Evolutionary conservation across 2,113 vertebrate genomes (phyloP).

Genomic region (Arizona elegans): DNA sequence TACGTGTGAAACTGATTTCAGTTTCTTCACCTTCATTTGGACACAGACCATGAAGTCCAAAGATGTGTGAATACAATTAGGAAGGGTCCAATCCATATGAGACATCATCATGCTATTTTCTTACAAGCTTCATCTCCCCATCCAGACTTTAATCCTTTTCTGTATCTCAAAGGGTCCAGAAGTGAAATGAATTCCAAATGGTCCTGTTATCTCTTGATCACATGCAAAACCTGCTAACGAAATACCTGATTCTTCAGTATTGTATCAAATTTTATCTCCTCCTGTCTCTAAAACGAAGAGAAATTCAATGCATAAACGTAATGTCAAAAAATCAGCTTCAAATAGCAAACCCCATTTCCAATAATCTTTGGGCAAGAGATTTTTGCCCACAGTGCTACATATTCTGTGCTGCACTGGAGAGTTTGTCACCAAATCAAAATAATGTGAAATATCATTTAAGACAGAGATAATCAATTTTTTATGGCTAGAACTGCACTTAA

Average conservation of each 20-base stretch:
- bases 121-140: not conserved
- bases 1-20: slow-evolving; percentile 25
- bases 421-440: not conserved
- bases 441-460: not conserved
- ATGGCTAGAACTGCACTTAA: not conserved
- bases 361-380: not conserved
- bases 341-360: not conserved
- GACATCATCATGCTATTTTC: not conserved
- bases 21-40: slow-evolving; percentile 8
- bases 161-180: not conserved
- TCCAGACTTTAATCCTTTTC: not conserved
- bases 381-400: not conserved
- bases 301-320: not conserved
- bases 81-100: slow-evolving; percentile 1
- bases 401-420: not conserved
- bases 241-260: not conserved
- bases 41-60: slow-evolving; percentile 20
- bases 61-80: slow-evolving; percentile 2
- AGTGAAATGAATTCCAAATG: not conserved
- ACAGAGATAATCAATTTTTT: not conserved
- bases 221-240: not conserved
- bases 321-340: not conserved
- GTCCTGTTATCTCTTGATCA: not conserved
- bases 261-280: not conserved
- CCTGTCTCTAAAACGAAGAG: not conserved